Conservation (phyloP, 2,797 vertebrate species). For the Microcaecilia unicolor region DNA sequence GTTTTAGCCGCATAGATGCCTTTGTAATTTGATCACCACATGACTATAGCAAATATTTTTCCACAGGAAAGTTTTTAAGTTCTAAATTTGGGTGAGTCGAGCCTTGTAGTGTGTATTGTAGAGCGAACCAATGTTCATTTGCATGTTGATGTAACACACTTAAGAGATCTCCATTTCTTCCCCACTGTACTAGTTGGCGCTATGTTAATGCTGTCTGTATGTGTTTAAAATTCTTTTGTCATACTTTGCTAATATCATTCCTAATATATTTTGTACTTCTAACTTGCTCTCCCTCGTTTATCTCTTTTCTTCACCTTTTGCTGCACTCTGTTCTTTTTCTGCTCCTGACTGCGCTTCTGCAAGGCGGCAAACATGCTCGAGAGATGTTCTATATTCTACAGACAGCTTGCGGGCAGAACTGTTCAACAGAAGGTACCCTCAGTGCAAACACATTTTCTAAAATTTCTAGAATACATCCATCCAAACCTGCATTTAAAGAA, state of each 20-base stretch:
- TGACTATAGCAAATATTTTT: no score
- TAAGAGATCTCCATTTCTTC: no score
- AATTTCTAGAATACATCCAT: slow-evolving; percentile 61
- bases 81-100: no score
- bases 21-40: no score
- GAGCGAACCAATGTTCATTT: no score
- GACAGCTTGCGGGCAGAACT: slow-evolving; percentile 96
- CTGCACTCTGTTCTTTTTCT: slow-evolving; percentile 52
- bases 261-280: slow-evolving; percentile 64
- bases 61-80: no score
- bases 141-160: no score
- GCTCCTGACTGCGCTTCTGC: slow-evolving; percentile 78
- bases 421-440: slow-evolving; percentile 97
- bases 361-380: slow-evolving; percentile 94
- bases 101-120: no score
- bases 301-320: slow-evolving; percentile 62
- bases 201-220: no score
- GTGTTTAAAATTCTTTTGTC: slow-evolving; percentile 66
- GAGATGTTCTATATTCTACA: slow-evolving; percentile 98
- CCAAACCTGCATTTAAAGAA: slow-evolving; percentile 51
- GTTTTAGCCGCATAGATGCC: no score
- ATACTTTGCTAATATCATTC: slow-evolving; percentile 69
- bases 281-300: slow-evolving; percentile 69
- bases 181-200: no score
- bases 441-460: slow-evolving; percentile 68